Conservation (phyloP, 2,797 vertebrate genomes). For the Muscicapa comitata region DNA sequence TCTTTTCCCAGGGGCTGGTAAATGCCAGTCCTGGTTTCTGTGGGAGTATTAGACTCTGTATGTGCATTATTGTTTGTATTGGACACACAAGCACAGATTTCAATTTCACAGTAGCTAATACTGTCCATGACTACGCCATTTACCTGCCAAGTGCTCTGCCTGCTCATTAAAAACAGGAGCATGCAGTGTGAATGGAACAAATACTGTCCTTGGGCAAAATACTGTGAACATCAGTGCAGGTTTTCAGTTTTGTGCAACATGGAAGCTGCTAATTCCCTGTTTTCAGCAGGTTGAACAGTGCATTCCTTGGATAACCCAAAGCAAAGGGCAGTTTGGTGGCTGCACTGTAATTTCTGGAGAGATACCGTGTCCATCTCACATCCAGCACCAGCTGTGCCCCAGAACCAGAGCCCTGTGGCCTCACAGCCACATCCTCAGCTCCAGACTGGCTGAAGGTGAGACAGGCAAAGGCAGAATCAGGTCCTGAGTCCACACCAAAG, state of each 20-base stretch:
- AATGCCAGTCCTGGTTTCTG: not conserved
- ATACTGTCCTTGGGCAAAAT: not conserved
- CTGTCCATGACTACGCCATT: not conserved
- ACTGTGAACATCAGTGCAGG: not conserved
- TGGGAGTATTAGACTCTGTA: not conserved
- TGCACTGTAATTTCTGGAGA: not conserved
- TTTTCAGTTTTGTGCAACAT: not conserved
- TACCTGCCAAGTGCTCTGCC: constrained; percentile 29
- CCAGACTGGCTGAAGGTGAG: not conserved
- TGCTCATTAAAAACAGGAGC: constrained; percentile 21
- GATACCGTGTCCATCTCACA: fast-evolving
- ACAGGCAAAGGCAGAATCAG: not conserved
- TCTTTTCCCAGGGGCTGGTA: constrained; percentile 2
- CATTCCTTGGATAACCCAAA: not conserved
- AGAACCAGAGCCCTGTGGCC: not conserved
- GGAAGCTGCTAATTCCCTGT: not conserved
- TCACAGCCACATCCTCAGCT: not conserved
- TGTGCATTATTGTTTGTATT: not conserved
- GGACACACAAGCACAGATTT: constrained; percentile 3
- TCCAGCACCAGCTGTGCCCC: not conserved
- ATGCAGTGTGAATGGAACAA: not conserved
- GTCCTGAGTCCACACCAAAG: not conserved
- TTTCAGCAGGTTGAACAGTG: not conserved
- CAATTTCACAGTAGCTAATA: constrained; percentile 3
- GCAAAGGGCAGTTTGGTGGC: not conserved